Evolutionary conservation across 2,888 invertebrate species (phyloP), one percentile per base, ranked within the genome.

Genomic region (Aphidoletes aphidimyza): DNA sequence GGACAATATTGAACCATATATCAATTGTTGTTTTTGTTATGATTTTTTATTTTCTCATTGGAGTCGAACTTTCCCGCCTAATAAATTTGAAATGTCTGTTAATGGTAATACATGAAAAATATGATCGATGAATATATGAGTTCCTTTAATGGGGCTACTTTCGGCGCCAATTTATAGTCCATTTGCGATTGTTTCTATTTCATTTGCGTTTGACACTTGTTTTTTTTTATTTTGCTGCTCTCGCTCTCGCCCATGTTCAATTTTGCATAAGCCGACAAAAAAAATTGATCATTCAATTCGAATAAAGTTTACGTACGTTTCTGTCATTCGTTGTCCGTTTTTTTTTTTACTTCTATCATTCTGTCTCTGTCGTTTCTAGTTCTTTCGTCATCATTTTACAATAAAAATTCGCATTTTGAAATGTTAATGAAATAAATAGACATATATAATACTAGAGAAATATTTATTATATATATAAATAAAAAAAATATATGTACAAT

Each of bases 391-490:
- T 42, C 42, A 14, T 42, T 9, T 42, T 42, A 42, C 42, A 42
- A 42, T 42, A 42, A 42, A 42, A 42, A 42, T 30, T 11, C 30
- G 26, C 34, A 9, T 30, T 30, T 26, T 54, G 54, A 26, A 54
- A 54, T 69, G 30, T 69, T 69, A 69, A 30, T 69, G 69, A 69
- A 69, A 69, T 69, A 69, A 69, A 69, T 69, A 30, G 14, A 30
- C 30, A 30, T 69, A 30, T 26, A 30, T 30, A 69, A 69, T 69
- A 2, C 69, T 26, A n/a, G n/a, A n/a, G n/a, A n/a, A n/a, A n/a
- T n/a, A n/a, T n/a, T n/a, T n/a, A n/a, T n/a, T n/a, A n/a, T n/a
- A n/a, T n/a, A 54, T 69, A 14, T 69, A 30, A 69, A 30, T 69
- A 30, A 69, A 69, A 69, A 30, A 69, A 69, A 69, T 69, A 30